Evolutionary conservation across 2,797 vertebrate species (phyloP), one percentile per base, ranked within the genome.

Genomic region (Psittacula derbiana): DNA sequence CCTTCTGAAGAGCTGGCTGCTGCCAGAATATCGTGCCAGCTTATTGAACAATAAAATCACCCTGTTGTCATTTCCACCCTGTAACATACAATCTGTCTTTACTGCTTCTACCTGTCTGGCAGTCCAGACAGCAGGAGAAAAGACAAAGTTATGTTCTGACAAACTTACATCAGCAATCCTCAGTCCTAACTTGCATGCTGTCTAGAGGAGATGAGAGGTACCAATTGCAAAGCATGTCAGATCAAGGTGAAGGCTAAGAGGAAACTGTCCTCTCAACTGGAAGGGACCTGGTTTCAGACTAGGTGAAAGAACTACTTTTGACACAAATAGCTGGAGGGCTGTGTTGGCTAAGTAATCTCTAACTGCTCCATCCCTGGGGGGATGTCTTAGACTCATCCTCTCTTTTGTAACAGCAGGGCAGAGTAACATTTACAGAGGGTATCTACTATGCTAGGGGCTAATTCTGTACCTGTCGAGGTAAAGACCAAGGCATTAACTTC

Each of bases 21-120:
- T 78, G 61, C 72, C 60, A 73, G 72, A 55, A 76, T 14, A 36
- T 18, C 4, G 12, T 67, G 90, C 62, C 86, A 87, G 50, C 28
- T 67, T 71, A 44, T 12, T 82, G 70, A 88, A 90, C 15, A 88
- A 36, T 33, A 41, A 38, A 78, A 84, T 72, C 4, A 4, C 41
- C 76, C 75, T 66, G 73, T 57, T 93, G 81, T 79, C 65, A 70
- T 61, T 94, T 91, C 31, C 30, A 62, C 38, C 30, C 46, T 70
- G 24, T 72, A 94, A 33, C 46, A 69, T 49, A 81, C 64, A 93
- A 58, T 25, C 76, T 74, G 66, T 86, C 81, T 89, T 90, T 43
- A 57, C 40, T 60, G 16, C 43, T 72, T 80, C 36, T 76, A 21
- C 64, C 12, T 85, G 19, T 43, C 80, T 88, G 58, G 67, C 78